Evolutionary conservation across 2,113 vertebrate species (phyloP).

Genomic region (Neomonachus schauinslandi): DNA sequence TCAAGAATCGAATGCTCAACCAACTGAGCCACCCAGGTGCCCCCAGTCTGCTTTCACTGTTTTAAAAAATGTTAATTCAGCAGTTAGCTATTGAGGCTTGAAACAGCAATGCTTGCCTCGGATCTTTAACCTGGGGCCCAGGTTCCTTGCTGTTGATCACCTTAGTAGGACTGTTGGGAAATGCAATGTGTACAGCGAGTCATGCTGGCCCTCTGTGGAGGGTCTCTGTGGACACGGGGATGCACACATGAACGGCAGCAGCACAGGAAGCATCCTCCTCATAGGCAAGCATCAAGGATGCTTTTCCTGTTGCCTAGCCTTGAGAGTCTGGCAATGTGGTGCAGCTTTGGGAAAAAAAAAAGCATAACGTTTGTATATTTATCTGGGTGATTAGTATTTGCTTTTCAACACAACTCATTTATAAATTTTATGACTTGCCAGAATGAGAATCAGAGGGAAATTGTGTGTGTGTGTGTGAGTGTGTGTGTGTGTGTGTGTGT

Average conservation of each 20-base stretch:
- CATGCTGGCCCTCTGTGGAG: too few relatives aligned
- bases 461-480: neutral
- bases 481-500: too few relatives aligned
- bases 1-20: neutral
- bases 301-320: neutral
- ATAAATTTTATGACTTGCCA: neutral
- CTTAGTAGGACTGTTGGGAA: neutral
- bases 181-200: rapidly evolving
- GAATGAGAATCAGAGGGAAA: neutral
- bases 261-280: neutral
- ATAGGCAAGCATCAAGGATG: neutral
- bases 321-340: neutral
- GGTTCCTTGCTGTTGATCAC: neutral
- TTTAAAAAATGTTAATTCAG: neutral
- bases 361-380: neutral
- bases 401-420: neutral
- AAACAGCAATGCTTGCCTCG: neutral
- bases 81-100: neutral
- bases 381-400: neutral
- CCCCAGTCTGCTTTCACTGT: neutral
- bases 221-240: rapidly evolving
- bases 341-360: neutral
- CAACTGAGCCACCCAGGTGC: neutral
- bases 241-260: neutral
- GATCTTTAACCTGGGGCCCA: neutral